Base-by-base conservation (phyloP, 2,888 invertebrate genomes). In the Yponomeuta malinellus region DNA sequence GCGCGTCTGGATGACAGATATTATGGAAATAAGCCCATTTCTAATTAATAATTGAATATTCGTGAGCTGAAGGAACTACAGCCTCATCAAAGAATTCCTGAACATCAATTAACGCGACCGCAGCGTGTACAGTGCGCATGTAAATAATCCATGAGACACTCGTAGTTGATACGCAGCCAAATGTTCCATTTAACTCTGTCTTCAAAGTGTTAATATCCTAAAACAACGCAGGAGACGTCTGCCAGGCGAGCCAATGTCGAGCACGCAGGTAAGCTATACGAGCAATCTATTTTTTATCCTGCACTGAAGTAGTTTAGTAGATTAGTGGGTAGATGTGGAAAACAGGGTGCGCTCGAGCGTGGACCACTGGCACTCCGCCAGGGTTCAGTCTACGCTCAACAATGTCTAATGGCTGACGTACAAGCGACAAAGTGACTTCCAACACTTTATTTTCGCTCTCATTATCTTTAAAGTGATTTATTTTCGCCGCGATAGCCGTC, bases 391-490 rank as follows among this genome's bases (percentile, higher is more conserved):
- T 79, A 75, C 81, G 80, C 77, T 79, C 79, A 78, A 78, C 83
- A 78, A 81, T 81, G 82, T 81, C 84, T 82, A 85, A 86, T 83
- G 81, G 78, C 83, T 84, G 84, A 83, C 84, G 79, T 81, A 83
- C 82, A 83, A 88, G 82, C 83, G 86, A 86, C 86, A 84, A 88
- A 80, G 84, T 70, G 83, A 87, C 82, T 86, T 84, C 85, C 85
- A 84, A 81, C 82, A 81, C 86, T 90, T 88, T 89, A 91, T 91
- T 91, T 90, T 88, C 82, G 88, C 83, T 83, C 89, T 90, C 90
- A 90, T 92, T 92, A 92, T 90, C 87, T 86, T 83, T 83, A 81
- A 85, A 89, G 87, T 86, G 88, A 89, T 90, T 90, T 90, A 92
- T 92, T 90, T 89, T 83, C 76, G 84, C 81, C 82, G 76, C 76